Evolutionary conservation across 2,113 vertebrate species (phyloP).

Genomic region (Syngnathus typhle): DNA sequence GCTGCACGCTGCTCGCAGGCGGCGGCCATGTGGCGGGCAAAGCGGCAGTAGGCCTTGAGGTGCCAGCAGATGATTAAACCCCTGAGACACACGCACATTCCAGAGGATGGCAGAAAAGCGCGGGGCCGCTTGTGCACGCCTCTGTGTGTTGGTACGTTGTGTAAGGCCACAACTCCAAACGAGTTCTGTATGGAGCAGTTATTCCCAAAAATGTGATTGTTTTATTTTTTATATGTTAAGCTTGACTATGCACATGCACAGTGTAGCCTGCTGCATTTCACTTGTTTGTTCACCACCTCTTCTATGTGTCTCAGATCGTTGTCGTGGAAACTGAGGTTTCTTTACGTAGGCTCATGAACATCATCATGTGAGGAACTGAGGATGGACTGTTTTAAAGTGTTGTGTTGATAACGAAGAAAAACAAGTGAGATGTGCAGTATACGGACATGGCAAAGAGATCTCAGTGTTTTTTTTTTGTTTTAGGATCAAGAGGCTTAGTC

Average conservation of each 20-base stretch:
- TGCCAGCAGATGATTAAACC: conserved; percentile 61
- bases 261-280: conserved; percentile 28
- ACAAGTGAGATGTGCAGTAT: conserved; percentile 37
- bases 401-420: conserved; percentile 47
- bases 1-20: conserved; percentile 32
- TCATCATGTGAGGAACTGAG: conserved; percentile 38
- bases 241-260: conserved; percentile 11
- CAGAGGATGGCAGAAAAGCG: conserved; percentile 34
- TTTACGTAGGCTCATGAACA: conserved; percentile 53
- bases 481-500: conserved; percentile 4
- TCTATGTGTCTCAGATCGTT: conserved; percentile 53
- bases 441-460: conserved; percentile 39
- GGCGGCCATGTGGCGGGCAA: conserved; percentile 29
- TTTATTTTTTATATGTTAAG: neutral
- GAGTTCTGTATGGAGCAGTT: neutral
- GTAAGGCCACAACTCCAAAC: neutral
- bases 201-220: neutral
- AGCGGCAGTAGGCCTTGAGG: conserved; percentile 39
- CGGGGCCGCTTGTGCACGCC: conserved; percentile 20
- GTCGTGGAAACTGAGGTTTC: conserved; percentile 69
- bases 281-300: conserved; percentile 1
- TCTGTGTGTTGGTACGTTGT: neutral
- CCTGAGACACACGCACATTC: conserved; percentile 31
- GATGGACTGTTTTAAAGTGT: conserved; percentile 34
- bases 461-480: neutral